phyloP scores from a whole-genome alignment of 2,797 vertebrate genomes.

The Propithecus deckenii region DNA sequence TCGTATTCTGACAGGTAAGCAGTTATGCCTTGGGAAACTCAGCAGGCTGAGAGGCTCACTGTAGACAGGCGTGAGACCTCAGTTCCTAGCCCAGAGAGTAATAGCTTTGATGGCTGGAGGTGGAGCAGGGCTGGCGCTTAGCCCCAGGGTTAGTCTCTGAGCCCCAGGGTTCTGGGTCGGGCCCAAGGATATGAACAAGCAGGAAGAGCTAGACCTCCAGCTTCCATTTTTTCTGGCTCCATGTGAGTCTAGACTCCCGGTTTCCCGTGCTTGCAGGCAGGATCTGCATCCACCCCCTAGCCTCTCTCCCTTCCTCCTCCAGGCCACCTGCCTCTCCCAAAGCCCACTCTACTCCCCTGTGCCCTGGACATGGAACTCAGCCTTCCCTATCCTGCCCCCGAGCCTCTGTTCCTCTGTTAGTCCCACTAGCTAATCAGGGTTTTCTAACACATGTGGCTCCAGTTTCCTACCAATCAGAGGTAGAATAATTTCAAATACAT shows the following conservation, averaged over 20 bases:
- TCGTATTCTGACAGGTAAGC: background rate
- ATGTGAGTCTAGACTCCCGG: background rate
- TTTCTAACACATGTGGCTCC: background rate
- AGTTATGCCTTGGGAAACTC: background rate
- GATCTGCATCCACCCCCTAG: rapidly evolving
- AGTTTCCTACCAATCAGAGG: background rate
- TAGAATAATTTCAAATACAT: background rate
- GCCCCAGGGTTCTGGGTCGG: background rate
- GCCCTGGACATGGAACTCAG: rapidly evolving
- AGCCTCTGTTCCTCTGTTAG: rapidly evolving
- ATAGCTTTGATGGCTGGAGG: background rate
- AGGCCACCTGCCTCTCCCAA: background rate
- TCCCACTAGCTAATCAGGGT: background rate
- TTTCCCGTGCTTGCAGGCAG: background rate
- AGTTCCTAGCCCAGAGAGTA: background rate
- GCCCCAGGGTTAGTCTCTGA: background rate
- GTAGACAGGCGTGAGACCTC: background rate
- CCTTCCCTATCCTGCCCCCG: too few species aligned
- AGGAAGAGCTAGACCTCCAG: background rate
- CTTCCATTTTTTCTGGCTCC: background rate
- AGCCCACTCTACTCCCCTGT: background rate
- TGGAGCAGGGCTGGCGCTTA: background rate
- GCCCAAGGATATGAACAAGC: background rate
- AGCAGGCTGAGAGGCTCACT: background rate
- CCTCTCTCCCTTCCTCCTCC: too few species aligned